Evolutionary conservation across 1,140 invertebrate species (phyloP), one percentile per base, ranked within the genome.

Genomic region (Centruroides sculpturatus): DNA sequence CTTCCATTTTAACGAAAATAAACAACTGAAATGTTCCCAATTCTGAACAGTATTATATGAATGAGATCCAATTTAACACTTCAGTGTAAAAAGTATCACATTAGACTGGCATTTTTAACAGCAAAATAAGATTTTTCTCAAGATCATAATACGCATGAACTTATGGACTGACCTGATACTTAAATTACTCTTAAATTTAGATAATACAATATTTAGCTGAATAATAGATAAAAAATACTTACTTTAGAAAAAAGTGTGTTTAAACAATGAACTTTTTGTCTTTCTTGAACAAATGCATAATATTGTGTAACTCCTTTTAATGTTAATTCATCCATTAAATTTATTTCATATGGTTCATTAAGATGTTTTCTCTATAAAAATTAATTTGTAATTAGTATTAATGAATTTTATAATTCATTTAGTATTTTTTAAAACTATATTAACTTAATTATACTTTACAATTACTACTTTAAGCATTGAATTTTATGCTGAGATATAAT

Each of bases 211-310:
- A 23, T 23, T 23, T 41, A 41, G 41, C 5, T 41, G 41, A 6
- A 41, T 6, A 6, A 41, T 41, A 41, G 5, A 6, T 41, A 41
- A 52, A 36, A 9, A 13, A 48, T 58, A 68, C 71, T 76, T 76
- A 92, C 87, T 82, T 99, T 99, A 65, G 94, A 97, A 80, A 99
- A 99, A 67, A 99, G 80, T 70, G 97, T 99, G 78, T 99, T 99
- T 73, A 99, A 82, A 78, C 97, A 99, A 77, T 99, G 96, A 65
- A 99, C 97, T 81, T 99, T 99, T 77, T 99, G 96, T 73, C 92
- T 87, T 80, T 99, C 97, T 78, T 99, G 95, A 66, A 99, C 97
- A 82, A 98, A 99, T 69, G 96, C 97, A 80, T 99, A 99, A 82
- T 98, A 99, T 78, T 99, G 97, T 67, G 97, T 99, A 57, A 99